phyloP scores from a whole-genome alignment of 2,113 vertebrate species.

The Pycnonotus jocosus region DNA sequence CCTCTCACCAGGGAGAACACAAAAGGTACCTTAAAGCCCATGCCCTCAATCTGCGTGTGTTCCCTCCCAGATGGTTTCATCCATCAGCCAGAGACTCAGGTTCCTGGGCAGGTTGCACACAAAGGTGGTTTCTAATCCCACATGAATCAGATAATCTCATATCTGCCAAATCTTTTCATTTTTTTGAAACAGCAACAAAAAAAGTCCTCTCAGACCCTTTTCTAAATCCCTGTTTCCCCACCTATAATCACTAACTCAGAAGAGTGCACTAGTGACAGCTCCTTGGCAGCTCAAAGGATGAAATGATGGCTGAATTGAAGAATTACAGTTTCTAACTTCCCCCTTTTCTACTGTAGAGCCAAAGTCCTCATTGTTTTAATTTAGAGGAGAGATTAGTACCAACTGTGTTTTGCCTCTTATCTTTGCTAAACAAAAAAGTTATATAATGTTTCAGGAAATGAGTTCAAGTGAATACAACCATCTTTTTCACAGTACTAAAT shows the following conservation, averaged over 20 bases:
- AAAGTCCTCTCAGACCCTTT: not conserved
- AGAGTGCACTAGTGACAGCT: not conserved
- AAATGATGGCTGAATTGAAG: not conserved
- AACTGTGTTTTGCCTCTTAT: conserved; percentile 24
- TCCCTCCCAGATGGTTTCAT: not conserved
- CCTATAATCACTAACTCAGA: not conserved
- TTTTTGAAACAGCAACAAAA: not conserved
- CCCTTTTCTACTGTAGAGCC: not conserved
- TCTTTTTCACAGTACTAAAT: not conserved
- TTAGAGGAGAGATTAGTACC: not conserved
- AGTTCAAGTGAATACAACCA: conserved; percentile 1
- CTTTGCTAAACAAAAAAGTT: conserved; percentile 34
- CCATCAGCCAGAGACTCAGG: rapidly evolving
- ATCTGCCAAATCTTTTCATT: not conserved
- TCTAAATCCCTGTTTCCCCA: not conserved
- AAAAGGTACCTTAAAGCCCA: rapidly evolving
- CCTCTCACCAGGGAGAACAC: not conserved
- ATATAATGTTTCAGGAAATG: conserved; percentile 27
- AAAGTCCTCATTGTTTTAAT: conserved; percentile 7
- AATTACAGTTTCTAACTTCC: not conserved
- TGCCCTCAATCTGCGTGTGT: not conserved
- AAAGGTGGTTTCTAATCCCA: not conserved
- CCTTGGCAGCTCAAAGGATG: not conserved
- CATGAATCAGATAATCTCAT: not conserved
- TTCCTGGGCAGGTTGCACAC: not conserved